Base-by-base conservation (phyloP, 2,113 vertebrate species). In the Cygnus atratus region DNA sequence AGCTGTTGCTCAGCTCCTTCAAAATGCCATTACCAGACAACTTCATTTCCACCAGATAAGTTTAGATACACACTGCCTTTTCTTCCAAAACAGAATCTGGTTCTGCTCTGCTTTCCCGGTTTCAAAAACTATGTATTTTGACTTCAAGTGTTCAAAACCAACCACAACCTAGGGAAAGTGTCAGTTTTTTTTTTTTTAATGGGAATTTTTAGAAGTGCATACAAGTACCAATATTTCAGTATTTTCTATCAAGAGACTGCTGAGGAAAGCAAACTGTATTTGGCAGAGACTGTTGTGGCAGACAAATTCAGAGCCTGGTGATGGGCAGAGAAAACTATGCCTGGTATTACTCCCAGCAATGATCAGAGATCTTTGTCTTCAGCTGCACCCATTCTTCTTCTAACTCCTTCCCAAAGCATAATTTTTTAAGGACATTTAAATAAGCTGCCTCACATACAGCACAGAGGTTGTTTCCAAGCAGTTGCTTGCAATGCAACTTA, bases 1-100 rank as follows among this genome's bases (percentile, higher is more conserved):
- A 91, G 84, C 84, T 96, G 87, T 88, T 88, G 61, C 73, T 73
- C 52, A 94, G 55, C 16, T 87, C 43, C 75, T 41, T 87, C 35
- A 65, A 91, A 81, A 75, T 22, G 22, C 48, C 83, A 16, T 66
- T 39, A 78, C 26, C 62, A 84, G 52, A 44, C 29, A 63, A 68
- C 59, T 94, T 72, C 10, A 70, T 84, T 95, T 94, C 48, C 28
- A 82, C 39, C 17, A 2, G 0, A 1, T 28, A 61, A 79, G 14
- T 58, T 84, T 59, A 78, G 33, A 31, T 57, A 79, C 39, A 79
- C 54, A n/a, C 4, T 44, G n/a, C 18, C 6, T 72, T 95, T 79
- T 68, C 24, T 79, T 75, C 33, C 57, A 68, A 79, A 55, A 66
- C 67, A 75, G 11, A 43, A 57, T 54, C 62, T 83, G 7, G 28